phyloP scores from a whole-genome alignment of 2,113 vertebrate genomes.

The Takifugu flavidus region DNA sequence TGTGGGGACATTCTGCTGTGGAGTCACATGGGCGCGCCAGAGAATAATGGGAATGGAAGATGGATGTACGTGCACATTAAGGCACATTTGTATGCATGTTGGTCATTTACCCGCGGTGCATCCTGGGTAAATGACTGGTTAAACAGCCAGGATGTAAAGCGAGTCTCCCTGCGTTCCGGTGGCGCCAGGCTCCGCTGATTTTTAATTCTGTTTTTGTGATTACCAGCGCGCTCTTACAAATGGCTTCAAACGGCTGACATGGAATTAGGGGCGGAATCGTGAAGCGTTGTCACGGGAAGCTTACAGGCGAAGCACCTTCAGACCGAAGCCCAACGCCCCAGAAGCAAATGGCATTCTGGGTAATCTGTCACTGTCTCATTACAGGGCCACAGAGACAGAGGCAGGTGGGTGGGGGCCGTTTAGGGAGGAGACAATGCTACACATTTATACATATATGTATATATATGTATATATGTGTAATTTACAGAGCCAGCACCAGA shows the following conservation, averaged over 20 bases:
- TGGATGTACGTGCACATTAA: neutral
- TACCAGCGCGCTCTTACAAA: conserved; percentile 27
- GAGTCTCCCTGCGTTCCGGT: neutral
- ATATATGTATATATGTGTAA: no score
- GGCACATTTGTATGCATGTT: neutral
- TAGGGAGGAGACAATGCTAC: conserved; percentile 52
- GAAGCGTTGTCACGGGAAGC: conserved; percentile 3
- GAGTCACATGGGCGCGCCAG: neutral
- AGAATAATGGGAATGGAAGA: neutral
- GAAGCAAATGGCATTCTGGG: conserved; percentile 28
- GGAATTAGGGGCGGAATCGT: conserved; percentile 50
- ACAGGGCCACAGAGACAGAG: conserved; percentile 41
- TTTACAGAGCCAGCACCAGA: no score
- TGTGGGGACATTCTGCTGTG: no score
- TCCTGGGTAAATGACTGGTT: neutral
- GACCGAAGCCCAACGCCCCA: conserved; percentile 16
- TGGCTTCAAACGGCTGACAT: conserved; percentile 34
- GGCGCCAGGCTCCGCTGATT: neutral
- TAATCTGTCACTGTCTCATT: conserved; percentile 69
- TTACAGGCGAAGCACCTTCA: conserved; percentile 21
- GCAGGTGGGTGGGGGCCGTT: conserved; percentile 25
- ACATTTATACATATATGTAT: conserved; percentile 27
- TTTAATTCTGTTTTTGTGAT: conserved; percentile 26
- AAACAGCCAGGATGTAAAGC: neutral
- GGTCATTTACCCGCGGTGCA: no score